Conservation (phyloP, 2,797 vertebrate genomes). For the Channallabes apus region DNA sequence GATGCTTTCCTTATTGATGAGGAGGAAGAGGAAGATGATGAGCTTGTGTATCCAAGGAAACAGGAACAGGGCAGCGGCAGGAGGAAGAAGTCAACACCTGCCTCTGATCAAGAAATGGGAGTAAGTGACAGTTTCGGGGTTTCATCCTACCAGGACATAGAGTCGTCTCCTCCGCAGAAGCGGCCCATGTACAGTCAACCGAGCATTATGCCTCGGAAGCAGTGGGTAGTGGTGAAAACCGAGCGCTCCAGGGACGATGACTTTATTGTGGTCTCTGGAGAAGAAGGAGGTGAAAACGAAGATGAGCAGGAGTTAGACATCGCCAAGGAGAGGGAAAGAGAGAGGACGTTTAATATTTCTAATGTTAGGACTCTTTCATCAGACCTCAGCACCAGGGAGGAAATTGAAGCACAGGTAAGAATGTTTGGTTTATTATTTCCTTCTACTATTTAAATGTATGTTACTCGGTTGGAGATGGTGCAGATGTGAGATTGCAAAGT, state of each 20-base stretch:
- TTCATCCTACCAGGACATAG: slow-evolving; percentile 78
- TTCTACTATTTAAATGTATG: not conserved
- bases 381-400: slow-evolving; percentile 65
- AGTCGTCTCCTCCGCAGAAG: slow-evolving; percentile 65
- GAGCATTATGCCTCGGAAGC: slow-evolving; percentile 86
- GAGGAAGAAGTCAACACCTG: slow-evolving; percentile 68
- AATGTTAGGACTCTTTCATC: slow-evolving; percentile 81
- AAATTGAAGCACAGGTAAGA: slow-evolving; percentile 81
- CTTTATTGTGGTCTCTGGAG: slow-evolving; percentile 79
- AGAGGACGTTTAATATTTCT: slow-evolving; percentile 83
- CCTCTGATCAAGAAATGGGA: slow-evolving; percentile 73
- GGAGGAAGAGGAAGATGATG: slow-evolving; percentile 64
- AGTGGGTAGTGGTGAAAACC: slow-evolving; percentile 88
- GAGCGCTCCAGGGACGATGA: slow-evolving; percentile 75
- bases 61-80: slow-evolving; percentile 60
- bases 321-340: slow-evolving; percentile 54
- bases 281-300: slow-evolving; percentile 74
- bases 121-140: slow-evolving; percentile 81
- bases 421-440: not conserved
- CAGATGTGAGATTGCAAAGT: not conserved
- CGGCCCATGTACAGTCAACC: slow-evolving; percentile 79
- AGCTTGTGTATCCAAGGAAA: slow-evolving; percentile 61
- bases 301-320: slow-evolving; percentile 68
- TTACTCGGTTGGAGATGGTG: not conserved
- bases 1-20: slow-evolving; percentile 74